These are phyloP conservation scores for Cyclina sinensis DNA, from an alignment of 1,140 invertebrate species.

Conservation along the genomic window DNA sequence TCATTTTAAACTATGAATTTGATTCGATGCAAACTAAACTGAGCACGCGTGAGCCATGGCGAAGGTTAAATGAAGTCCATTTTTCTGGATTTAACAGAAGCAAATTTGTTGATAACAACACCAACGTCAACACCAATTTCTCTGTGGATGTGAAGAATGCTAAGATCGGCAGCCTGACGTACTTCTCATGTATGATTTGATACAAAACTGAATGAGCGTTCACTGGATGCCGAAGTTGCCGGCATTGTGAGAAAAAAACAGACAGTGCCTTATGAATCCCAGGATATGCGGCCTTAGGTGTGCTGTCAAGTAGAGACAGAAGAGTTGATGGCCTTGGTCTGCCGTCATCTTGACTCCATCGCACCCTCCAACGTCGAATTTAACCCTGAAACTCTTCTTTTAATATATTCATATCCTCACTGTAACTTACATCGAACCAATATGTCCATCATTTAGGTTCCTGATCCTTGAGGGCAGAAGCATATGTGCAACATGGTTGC, in stretches of 20 bases:
- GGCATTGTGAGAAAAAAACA: conserved; percentile 11
- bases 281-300: conserved; percentile 5
- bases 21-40: neutral
- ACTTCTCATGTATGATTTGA: conserved; percentile 30
- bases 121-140: conserved; percentile 30
- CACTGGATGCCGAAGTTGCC: conserved; percentile 4
- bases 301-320: conserved; percentile 1
- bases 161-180: neutral
- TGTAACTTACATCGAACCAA: conserved; percentile 1
- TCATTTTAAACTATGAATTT: conserved; percentile 22
- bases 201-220: conserved; percentile 28
- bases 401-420: neutral
- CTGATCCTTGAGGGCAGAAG: neutral
- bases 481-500: conserved; percentile 26
- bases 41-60: neutral
- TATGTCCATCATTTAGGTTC: conserved; percentile 24
- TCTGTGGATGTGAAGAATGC: conserved; percentile 41
- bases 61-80: conserved; percentile 8
- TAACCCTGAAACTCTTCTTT: conserved; percentile 12
- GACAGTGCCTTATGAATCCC: conserved; percentile 18
- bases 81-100: conserved; percentile 41
- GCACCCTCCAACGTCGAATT: conserved; percentile 22
- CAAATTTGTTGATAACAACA: conserved; percentile 31
- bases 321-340: conserved; percentile 8
- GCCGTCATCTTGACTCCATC: conserved; percentile 15